Evolutionary conservation across 2,113 vertebrate genomes (phyloP).

Genomic region (Eonycteris spelaea): DNA sequence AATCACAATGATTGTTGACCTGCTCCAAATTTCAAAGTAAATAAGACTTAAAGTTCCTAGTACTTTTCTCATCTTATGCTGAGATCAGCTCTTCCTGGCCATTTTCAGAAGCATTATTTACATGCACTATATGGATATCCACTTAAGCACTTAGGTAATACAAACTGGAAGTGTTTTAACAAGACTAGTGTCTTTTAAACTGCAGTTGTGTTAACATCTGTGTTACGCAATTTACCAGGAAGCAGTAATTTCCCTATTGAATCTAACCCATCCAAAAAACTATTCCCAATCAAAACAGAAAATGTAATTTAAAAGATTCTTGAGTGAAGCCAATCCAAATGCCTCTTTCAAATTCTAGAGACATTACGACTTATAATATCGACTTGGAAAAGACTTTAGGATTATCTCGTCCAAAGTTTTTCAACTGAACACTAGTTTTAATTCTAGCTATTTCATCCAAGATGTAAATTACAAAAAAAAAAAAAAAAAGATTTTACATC

Average conservation of each 20-base stretch:
- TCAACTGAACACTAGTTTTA: constrained; percentile 37
- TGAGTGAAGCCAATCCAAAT: constrained; percentile 65
- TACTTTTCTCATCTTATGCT: constrained; percentile 72
- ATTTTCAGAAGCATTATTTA: constrained; percentile 74
- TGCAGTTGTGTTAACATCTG: constrained; percentile 74
- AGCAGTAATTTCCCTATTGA: constrained; percentile 69
- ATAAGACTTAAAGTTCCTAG: constrained; percentile 65
- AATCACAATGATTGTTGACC: constrained; percentile 70
- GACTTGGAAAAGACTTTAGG: background rate
- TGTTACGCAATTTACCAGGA: constrained; percentile 68
- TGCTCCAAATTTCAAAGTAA: constrained; percentile 76
- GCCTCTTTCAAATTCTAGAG: constrained; percentile 47
- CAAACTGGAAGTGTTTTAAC: constrained; percentile 61
- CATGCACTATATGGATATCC: constrained; percentile 28
- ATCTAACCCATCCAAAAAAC: constrained; percentile 59
- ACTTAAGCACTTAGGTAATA: constrained; percentile 62
- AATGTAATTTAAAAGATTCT: constrained; percentile 51
- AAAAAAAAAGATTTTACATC: background rate
- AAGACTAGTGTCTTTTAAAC: constrained; percentile 70
- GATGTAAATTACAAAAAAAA: constrained; percentile 16
- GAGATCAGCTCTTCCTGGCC: constrained; percentile 76
- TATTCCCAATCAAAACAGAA: constrained; percentile 71
- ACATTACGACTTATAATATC: background rate
- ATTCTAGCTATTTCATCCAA: constrained; percentile 27
- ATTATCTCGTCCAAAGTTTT: constrained; percentile 23